phyloP scores from a whole-genome alignment of 2,113 vertebrate species.

The Procavia capensis region DNA sequence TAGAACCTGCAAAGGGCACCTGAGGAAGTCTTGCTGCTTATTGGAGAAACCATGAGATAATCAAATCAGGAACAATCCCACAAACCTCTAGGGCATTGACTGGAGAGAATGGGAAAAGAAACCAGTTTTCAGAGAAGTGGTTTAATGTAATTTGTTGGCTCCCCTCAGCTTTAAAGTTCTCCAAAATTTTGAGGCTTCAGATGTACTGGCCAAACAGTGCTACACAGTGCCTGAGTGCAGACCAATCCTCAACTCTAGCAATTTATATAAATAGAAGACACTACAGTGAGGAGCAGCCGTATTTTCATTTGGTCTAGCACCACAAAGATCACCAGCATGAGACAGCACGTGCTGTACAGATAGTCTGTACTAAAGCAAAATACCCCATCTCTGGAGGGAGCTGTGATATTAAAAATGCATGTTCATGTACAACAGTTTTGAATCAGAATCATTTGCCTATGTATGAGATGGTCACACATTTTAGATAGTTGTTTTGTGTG shows the following conservation, averaged over 20 bases:
- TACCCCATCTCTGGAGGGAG: not conserved
- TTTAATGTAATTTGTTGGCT: slow-evolving; percentile 30
- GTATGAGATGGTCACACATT: not conserved
- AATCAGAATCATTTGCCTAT: not conserved
- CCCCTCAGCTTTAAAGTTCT: slow-evolving; percentile 2
- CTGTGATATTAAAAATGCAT: not conserved
- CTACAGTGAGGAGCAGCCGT: not conserved
- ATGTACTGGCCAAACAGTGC: not conserved
- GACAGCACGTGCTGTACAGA: not conserved
- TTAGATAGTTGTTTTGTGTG: not conserved
- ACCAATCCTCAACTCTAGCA: not conserved
- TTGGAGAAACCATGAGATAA: not conserved
- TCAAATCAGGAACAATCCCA: not conserved
- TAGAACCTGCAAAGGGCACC: not conserved
- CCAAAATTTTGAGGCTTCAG: slow-evolving; percentile 27
- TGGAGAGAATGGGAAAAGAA: not conserved
- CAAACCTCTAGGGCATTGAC: not conserved
- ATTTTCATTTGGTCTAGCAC: not conserved
- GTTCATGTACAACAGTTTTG: not conserved
- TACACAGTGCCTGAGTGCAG: slow-evolving; percentile 3
- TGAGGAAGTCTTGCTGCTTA: slow-evolving; percentile 25
- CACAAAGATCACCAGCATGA: not conserved
- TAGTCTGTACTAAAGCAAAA: slow-evolving; percentile 14
- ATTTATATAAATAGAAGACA: slow-evolving; percentile 39
- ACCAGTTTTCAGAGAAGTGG: not conserved